A percentile compares a stretch with the other conserved stretches of the same genome.
Conservation (phyloP, 2,888 invertebrate genomes). For the Mimachlamys varia region DNA sequence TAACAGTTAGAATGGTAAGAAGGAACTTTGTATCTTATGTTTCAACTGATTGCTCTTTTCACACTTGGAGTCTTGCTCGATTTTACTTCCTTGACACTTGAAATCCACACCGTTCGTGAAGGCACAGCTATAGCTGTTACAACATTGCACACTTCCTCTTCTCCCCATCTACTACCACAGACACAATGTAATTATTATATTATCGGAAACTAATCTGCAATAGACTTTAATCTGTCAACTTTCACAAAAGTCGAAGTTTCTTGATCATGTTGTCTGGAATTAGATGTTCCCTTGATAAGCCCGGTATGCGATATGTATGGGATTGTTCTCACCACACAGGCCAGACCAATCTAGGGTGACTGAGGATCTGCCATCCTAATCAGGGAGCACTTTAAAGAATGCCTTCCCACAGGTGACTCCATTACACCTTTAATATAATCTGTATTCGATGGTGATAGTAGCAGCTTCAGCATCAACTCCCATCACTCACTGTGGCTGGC, state of each 20-base stretch:
- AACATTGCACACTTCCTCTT: neutral
- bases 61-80: too few relatives aligned
- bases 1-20: too few relatives aligned
- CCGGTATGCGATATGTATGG: too few relatives aligned
- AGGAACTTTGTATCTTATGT: too few relatives aligned
- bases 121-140: too few relatives aligned
- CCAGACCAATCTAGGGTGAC: neutral
- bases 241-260: neutral
- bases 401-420: neutral
- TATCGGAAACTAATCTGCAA: slow-evolving; percentile 26
- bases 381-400: neutral
- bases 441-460: neutral
- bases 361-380: neutral
- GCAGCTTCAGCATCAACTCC: neutral
- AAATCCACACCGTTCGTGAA: too few relatives aligned
- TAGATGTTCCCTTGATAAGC: neutral
- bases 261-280: neutral
- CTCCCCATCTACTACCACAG: too few relatives aligned
- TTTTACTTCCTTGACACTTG: too few relatives aligned
- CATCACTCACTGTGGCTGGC: neutral
- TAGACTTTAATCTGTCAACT: slow-evolving; percentile 8
- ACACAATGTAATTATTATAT: neutral
- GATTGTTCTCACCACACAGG: neutral
- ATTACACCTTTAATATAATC: neutral
- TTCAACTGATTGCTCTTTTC: too few relatives aligned